Base-by-base conservation (phyloP, 1,140 invertebrate genomes). In the Heliconius melpomene region DNA sequence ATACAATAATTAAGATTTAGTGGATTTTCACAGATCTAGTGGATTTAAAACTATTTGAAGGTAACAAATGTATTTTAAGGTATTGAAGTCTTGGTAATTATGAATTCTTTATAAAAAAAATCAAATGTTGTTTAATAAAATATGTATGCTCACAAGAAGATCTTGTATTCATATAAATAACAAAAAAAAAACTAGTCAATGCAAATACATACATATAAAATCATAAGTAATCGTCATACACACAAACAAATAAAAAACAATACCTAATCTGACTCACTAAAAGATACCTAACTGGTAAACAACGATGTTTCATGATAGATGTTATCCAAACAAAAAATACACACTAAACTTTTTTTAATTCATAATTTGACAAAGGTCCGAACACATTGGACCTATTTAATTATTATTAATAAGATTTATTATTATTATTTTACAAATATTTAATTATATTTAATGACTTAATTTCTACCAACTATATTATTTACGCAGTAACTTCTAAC, bases 221-320 rank as follows among this genome's bases (percentile, higher is more conserved):
- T 73, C 72, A 78, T 38, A 54, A 46, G 77, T 54, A 70, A 18
- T 72, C 76, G n/a, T 60, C 77, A 40, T 78, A 60, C 77, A 38
- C 71, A 78, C 77, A 52, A 80, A 81, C 79, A 77, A 77, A 77
- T 29, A 81, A 74, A 75, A 75, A 76, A 72, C 66, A 80, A 76
- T 36, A 74, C 72, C 54, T 40, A 78, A 73, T 29, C 52, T 46
- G 77, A 80, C 79, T 74, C 70, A 78, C 76, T 76, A 80, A 73
- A 75, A 80, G 71, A 79, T 83, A 86, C 82, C 82, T 86, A 87
- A 83, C 79, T 90, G 89, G 89, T 89, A 90, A 89, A 89, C 86
- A 90, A 88, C 81, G 60, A 60, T 70, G 72, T 79, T 71, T 36
- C 80, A 83, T 77, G 77, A 84, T 66, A 87, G 76, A 78, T 83